A percentile compares a stretch with the other conserved stretches of the same genome.
Conservation (phyloP, 2,888 invertebrate species). For the Athripsodes cinereus region DNA sequence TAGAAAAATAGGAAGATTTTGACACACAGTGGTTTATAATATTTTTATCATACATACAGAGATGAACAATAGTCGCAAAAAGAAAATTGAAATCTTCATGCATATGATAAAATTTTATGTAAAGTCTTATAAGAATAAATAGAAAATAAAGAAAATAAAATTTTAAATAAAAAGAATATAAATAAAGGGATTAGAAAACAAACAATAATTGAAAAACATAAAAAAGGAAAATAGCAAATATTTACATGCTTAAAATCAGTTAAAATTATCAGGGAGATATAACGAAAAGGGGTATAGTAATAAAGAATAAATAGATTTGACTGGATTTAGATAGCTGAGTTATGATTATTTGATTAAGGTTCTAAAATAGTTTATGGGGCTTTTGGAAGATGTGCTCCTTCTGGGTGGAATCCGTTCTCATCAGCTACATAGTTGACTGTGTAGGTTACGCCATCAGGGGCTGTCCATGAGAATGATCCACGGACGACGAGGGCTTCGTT, state of each 20-base stretch:
- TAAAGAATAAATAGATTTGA: no score
- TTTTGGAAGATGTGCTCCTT: conserved; percentile 31
- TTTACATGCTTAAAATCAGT: not conserved
- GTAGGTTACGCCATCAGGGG: conserved; percentile 43
- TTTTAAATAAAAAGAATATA: not conserved
- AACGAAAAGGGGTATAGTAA: not conserved
- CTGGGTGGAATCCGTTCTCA: conserved; percentile 49
- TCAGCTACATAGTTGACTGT: conserved; percentile 46
- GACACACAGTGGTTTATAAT: not conserved
- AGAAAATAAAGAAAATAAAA: not conserved
- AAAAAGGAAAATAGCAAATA: not conserved
- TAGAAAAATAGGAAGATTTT: not conserved
- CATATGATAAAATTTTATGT: no score
- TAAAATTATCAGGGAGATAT: not conserved
- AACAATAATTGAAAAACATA: not conserved
- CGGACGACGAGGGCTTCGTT: conserved; percentile 40
- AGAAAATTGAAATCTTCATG: not conserved
- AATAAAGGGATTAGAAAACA: not conserved
- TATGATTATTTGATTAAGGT: not conserved
- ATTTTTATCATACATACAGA: not conserved
- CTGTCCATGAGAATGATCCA: conserved; percentile 41
- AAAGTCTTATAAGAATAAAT: no score
- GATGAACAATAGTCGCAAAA: not conserved
- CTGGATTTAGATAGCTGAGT: not conserved
- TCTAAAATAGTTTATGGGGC: conserved; percentile 17